Base-by-base conservation (phyloP, 2,113 vertebrate species). In the Cettia cetti region DNA sequence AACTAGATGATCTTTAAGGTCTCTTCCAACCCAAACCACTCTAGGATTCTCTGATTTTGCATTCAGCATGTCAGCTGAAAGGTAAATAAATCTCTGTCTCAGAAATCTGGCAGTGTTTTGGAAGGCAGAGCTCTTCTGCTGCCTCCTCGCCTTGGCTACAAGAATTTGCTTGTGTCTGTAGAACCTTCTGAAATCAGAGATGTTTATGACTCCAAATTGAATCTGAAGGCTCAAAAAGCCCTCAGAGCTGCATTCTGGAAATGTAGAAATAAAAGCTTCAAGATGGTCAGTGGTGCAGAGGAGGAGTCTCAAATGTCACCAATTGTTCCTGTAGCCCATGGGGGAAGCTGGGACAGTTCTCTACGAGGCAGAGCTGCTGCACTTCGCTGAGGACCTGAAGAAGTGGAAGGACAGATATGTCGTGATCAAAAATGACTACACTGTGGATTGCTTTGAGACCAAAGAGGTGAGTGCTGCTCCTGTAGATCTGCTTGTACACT, bases 341-440 rank as follows among this genome's bases (percentile, higher is more conserved):
- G 56, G 86, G 49, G 95, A 98, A 74, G 86, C 93, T 4, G 98
- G 76, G 13, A 97, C 92, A 5, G 93, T 99, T 37, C 80, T 99
- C 30, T 99, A 98, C 0, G 98, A 99, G 75, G 98, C 98, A 56
- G 97, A 96, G 28, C 59, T 99, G n/a, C 83, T 97, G 31, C 98
- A 98, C 82, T 98, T 97, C 61, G 98, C 97, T 3, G 98, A 99
- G 52, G 99, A 99, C 17, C 88, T 97, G 96, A 98, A 98, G 97
- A 99, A 99, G 94, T 99, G 99, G 99, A 98, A 97, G 92, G 98
- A 99, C 52, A 95, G 98, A 95, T 99, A 98, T 0, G 19, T 99
- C 0, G 99, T 99, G 82, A 94, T 99, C 81, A 98, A 98, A 95
- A 98, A 98, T 10, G 98, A 98, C 95, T 98, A 99, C 95, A 96